Conservation (phyloP, 2,888 invertebrate genomes). For the Abrostola triplasia region DNA sequence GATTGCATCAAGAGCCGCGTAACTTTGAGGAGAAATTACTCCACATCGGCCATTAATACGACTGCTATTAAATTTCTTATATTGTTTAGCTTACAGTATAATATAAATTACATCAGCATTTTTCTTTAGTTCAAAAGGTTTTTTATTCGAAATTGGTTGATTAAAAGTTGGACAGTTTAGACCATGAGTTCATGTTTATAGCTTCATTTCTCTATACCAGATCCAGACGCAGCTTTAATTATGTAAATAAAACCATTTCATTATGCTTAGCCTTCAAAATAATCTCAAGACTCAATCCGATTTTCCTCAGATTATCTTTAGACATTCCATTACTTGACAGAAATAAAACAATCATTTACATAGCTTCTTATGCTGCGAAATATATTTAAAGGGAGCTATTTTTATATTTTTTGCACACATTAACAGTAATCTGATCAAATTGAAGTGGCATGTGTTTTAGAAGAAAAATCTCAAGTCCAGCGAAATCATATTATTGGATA, state of each 20-base stretch:
- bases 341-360: conserved; percentile 32
- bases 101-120: too few relatives aligned
- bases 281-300: conserved; percentile 22
- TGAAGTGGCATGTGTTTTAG: conserved; percentile 19
- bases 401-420: neutral
- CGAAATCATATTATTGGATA: conserved; percentile 43
- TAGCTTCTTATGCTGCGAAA: conserved; percentile 6
- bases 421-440: conserved; percentile 12
- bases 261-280: conserved; percentile 10
- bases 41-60: too few relatives aligned
- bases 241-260: conserved; percentile 15
- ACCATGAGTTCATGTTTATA: too few relatives aligned
- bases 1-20: too few relatives aligned
- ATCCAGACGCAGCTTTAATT: too few relatives aligned
- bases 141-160: too few relatives aligned
- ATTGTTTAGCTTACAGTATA: too few relatives aligned
- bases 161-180: too few relatives aligned
- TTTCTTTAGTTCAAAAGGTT: too few relatives aligned
- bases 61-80: too few relatives aligned
- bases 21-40: too few relatives aligned
- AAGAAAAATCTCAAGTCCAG: conserved; percentile 8
- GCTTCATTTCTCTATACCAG: too few relatives aligned
- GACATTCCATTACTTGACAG: conserved; percentile 23
- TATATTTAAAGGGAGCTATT: neutral
- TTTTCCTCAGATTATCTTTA: conserved; percentile 20